Conservation (phyloP, 2,888 invertebrate genomes). For the Hipparchia sbordonii region DNA sequence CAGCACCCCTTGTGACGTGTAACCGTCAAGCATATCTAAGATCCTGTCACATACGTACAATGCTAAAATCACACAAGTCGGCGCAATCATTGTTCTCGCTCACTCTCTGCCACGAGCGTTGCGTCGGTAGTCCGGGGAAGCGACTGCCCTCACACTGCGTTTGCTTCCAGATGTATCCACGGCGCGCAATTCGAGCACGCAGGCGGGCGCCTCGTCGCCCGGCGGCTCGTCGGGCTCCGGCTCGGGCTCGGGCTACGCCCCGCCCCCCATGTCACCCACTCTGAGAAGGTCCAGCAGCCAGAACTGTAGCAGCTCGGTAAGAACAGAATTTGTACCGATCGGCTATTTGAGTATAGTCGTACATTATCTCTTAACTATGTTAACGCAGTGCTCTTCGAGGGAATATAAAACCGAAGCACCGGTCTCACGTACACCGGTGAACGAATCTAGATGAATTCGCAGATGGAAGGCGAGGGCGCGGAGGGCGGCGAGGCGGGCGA, state of each 20-base stretch:
- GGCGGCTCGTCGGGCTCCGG: constrained; percentile 47
- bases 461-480: constrained; percentile 11
- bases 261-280: constrained; percentile 41
- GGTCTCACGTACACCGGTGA: neutral
- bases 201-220: constrained; percentile 46
- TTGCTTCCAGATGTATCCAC: constrained; percentile 24
- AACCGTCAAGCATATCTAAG: too few relatives aligned
- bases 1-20: too few relatives aligned
- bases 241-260: constrained; percentile 32
- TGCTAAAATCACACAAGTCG: too few relatives aligned
- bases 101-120: too few relatives aligned
- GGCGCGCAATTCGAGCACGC: constrained; percentile 25
- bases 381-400: too few relatives aligned
- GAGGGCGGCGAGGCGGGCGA: constrained; percentile 33
- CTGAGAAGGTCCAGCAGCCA: constrained; percentile 40
- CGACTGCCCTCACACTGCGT: neutral
- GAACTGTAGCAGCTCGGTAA: constrained; percentile 46
- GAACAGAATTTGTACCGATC: neutral
- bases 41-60: too few relatives aligned
- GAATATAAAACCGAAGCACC: too few relatives aligned
- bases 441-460: constrained; percentile 10
- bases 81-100: too few relatives aligned
- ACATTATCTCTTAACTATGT: too few relatives aligned
- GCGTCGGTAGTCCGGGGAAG: too few relatives aligned
- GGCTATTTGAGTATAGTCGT: too few relatives aligned